Conservation (phyloP, 2,888 invertebrate species). For the Seira sanloemensis region DNA sequence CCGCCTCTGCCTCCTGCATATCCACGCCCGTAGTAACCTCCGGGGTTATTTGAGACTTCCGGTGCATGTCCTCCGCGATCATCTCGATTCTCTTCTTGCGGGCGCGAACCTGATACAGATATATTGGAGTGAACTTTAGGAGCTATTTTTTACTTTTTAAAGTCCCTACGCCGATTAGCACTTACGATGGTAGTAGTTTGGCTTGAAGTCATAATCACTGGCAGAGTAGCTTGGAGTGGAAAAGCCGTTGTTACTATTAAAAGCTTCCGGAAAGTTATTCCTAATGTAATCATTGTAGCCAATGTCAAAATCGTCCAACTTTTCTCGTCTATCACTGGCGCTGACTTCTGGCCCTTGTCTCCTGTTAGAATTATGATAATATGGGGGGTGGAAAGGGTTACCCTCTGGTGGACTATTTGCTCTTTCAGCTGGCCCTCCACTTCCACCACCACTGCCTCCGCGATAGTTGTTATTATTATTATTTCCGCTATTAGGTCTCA, state of each 20-base stretch:
- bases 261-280: conserved; percentile 76
- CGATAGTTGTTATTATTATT: conserved; percentile 50
- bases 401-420: background rate
- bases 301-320: conserved; percentile 55
- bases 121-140: too few species aligned
- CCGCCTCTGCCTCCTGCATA: too few species aligned
- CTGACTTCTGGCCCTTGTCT: conserved; percentile 20
- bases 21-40: background rate
- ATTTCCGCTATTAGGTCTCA: conserved; percentile 49
- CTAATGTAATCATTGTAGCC: conserved; percentile 77
- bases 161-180: too few species aligned
- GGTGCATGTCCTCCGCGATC: conserved; percentile 6
- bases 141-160: too few species aligned
- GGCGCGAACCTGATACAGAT: too few species aligned
- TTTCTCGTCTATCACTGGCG: conserved; percentile 43
- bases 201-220: conserved; percentile 34
- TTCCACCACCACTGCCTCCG: background rate
- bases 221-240: conserved; percentile 15
- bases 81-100: background rate
- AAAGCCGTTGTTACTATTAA: conserved; percentile 32
- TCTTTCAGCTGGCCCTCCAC: background rate
- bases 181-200: conserved; percentile 48
- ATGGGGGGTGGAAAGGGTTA: background rate
- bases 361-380: background rate
- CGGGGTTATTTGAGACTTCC: conserved; percentile 27